These are phyloP conservation scores for Anthoscopus minutus DNA, from an alignment of 2,113 vertebrate genomes.

Conservation along the genomic window DNA sequence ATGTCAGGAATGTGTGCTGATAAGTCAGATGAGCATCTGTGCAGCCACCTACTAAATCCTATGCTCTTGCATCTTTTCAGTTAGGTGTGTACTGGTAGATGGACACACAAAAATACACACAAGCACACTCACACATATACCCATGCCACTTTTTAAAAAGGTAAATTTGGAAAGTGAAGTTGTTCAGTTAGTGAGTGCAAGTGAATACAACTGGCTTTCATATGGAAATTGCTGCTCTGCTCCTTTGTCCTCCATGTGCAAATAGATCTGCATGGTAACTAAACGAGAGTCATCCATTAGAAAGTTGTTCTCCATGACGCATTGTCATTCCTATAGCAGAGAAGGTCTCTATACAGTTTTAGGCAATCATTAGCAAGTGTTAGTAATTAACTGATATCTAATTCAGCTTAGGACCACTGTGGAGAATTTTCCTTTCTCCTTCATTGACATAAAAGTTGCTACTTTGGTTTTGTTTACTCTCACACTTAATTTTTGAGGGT, in stretches of 20 bases:
- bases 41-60: neutral
- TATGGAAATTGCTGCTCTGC: neutral
- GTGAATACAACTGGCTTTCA: neutral
- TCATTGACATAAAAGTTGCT: neutral
- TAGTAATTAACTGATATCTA: neutral
- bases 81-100: neutral
- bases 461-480: neutral
- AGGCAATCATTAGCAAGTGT: neutral
- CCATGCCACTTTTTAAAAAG: neutral
- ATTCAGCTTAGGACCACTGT: neutral
- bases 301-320: neutral
- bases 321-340: neutral
- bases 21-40: neutral
- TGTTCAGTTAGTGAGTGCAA: neutral
- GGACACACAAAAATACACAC: neutral
- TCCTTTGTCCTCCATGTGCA: neutral
- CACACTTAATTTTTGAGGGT: neutral
- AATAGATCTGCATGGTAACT: neutral
- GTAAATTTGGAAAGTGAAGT: neutral
- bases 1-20: neutral
- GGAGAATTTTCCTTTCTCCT: neutral
- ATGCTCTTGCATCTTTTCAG: neutral
- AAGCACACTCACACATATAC: neutral
- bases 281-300: neutral
- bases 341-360: neutral